Percentiles rank a stretch among this genome's conserved stretches.
Conservation (phyloP, 2,888 invertebrate genomes). For the Agrotis exclamationis region DNA sequence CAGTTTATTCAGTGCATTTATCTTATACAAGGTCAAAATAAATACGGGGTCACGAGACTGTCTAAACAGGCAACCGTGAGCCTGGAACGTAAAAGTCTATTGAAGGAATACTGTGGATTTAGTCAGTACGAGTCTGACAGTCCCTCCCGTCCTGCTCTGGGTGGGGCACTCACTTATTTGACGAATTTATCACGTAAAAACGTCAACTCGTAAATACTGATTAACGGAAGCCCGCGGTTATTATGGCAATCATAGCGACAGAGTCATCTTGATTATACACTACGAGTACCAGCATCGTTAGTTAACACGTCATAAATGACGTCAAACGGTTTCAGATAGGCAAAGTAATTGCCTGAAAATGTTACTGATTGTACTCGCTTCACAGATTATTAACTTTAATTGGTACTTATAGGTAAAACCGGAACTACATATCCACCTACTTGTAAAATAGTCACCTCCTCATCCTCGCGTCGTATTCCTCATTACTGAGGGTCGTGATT, state of each 20-base stretch:
- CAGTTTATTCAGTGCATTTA: not conserved
- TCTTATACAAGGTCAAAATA: not conserved
- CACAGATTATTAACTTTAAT: not conserved
- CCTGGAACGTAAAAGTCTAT: no score
- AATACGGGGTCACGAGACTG: no score
- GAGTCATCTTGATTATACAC: constrained; percentile 48
- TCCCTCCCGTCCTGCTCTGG: no score
- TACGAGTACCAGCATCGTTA: constrained; percentile 9
- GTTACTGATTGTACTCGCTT: constrained; percentile 9
- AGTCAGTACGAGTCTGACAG: no score
- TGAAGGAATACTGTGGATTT: no score
- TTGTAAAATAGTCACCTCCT: no score
- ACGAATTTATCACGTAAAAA: not conserved
- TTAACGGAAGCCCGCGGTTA: constrained; percentile 48
- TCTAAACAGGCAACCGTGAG: no score
- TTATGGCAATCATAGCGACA: constrained; percentile 51
- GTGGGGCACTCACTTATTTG: no score
- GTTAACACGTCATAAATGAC: constrained; percentile 29
- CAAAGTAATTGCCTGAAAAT: constrained; percentile 26
- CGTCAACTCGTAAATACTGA: constrained; percentile 35
- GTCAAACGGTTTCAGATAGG: constrained; percentile 31
- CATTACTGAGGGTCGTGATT: no score
- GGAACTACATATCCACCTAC: not conserved
- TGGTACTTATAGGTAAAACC: not conserved
- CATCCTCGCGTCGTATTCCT: no score